phyloP scores from a whole-genome alignment of 2,888 invertebrate genomes.

The Maniola hyperantus region DNA sequence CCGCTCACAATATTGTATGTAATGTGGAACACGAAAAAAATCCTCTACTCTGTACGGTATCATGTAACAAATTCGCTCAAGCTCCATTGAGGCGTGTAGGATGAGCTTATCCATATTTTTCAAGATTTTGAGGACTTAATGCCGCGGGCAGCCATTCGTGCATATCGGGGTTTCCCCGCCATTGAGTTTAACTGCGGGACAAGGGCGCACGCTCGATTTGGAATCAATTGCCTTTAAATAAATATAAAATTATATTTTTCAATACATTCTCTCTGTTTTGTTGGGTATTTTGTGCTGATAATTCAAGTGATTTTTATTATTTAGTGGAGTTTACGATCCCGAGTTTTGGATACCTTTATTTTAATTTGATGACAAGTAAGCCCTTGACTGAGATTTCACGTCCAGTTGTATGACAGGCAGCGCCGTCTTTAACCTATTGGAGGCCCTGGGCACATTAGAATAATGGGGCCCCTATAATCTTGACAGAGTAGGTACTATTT shows the following conservation, averaged over 20 bases:
- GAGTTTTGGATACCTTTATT: not conserved
- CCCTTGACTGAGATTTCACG: no score
- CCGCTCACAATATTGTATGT: no score
- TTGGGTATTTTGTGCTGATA: slow-evolving; percentile 1
- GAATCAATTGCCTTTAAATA: slow-evolving; percentile 32
- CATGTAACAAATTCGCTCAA: slow-evolving; percentile 20
- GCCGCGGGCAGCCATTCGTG: slow-evolving; percentile 18
- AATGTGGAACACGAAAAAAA: no score
- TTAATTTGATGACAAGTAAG: no score
- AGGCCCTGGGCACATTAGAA: no score
- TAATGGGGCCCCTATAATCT: no score
- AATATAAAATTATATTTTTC: slow-evolving; percentile 30
- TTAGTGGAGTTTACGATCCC: not conserved
- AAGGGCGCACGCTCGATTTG: slow-evolving; percentile 30
- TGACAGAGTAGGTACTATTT: no score
- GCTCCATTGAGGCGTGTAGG: slow-evolving; percentile 12
- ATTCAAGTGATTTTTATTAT: not conserved
- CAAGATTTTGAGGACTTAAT: slow-evolving; percentile 30
- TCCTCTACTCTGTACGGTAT: not conserved
- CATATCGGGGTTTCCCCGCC: slow-evolving; percentile 32
- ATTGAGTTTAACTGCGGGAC: slow-evolving; percentile 34
- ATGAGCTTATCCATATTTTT: slow-evolving; percentile 32
- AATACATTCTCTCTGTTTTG: slow-evolving; percentile 14
- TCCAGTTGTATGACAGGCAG: no score
- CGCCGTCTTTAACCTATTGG: no score